phyloP scores from a whole-genome alignment of 2,888 invertebrate species.

The Lepidocyrtoides sp. region DNA sequence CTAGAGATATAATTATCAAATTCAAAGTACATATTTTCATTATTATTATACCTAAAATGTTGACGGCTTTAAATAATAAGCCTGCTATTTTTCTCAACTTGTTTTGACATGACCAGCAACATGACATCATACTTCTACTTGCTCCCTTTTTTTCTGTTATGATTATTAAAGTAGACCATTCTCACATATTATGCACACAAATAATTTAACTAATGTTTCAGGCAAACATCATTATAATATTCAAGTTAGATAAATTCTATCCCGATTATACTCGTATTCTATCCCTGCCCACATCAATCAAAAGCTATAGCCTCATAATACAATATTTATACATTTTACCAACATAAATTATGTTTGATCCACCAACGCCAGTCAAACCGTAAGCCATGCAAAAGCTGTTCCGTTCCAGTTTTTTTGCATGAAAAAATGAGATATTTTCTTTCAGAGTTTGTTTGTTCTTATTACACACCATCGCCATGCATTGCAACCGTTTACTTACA shows the following conservation, averaged over 20 bases:
- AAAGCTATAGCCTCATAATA: not conserved
- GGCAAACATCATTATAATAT: not conserved
- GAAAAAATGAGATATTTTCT: not conserved
- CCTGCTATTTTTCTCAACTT: too few species aligned
- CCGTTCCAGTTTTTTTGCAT: not conserved
- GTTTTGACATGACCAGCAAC: too few species aligned
- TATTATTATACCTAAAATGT: too few species aligned
- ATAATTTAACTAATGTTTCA: not conserved
- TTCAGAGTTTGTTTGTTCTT: not conserved
- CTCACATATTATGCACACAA: not conserved
- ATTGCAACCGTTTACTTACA: not conserved
- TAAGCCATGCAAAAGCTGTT: not conserved
- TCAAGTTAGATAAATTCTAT: not conserved
- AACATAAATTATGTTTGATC: constrained; percentile 5
- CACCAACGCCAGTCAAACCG: not conserved
- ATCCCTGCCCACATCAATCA: not conserved
- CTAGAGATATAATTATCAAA: too few species aligned
- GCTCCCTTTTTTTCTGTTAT: too few species aligned
- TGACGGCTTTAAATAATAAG: too few species aligned
- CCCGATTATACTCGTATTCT: too few species aligned
- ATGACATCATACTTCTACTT: too few species aligned
- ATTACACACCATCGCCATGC: not conserved
- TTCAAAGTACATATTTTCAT: too few species aligned
- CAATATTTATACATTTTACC: not conserved
- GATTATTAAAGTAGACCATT: not conserved